Base-by-base conservation (phyloP, 2,797 vertebrate species). In the Amniataba percoides region DNA sequence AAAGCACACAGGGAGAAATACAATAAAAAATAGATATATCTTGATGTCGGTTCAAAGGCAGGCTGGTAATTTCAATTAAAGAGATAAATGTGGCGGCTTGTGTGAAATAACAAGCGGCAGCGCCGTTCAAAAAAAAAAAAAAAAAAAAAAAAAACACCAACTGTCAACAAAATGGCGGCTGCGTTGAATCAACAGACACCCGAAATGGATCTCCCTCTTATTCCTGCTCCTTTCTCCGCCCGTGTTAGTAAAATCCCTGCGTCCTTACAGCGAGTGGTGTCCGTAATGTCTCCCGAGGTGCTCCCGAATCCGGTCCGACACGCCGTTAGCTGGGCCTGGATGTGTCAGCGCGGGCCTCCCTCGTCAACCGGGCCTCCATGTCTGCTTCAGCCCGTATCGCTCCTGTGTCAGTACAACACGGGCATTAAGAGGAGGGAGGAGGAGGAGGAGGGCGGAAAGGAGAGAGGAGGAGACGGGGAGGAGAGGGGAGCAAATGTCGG, bases 101-200 rank as follows among this genome's bases (percentile, higher is more conserved):
- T 81, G 86, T 64, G 69, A 87, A 89, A 88, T 78, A 89, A 81
- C 71, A 86, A 86, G 81, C 88, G 74, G 91, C 90, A 83, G 89
- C 89, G 82, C 89, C 80, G 27, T 31, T 31, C 27, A 31, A 31
- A 31, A 31, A 31, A 31, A 31, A 31, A 31, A 27, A 27, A 27
- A 27, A 27, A 27, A 27, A 27, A 31, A 31, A 94, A 94, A 91
- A 52, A 52, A 52, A 48, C 92, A 95, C 93, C 87, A 95, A 95
- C 94, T 96, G 95, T 95, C 95, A 96, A 96, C 95, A 96, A 96
- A 96, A 96, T 96, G 95, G 95, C 95, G 95, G 95, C 95, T 93
- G 94, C 92, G 95, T 94, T 95, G 95, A 96, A 96, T 95, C 95
- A 96, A 96, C 95, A 95, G 90, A 95, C 92, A 93, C 91, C 93